Base-by-base conservation (phyloP, 2,113 vertebrate species). In the Pseudorhombus dupliciocellatus region DNA sequence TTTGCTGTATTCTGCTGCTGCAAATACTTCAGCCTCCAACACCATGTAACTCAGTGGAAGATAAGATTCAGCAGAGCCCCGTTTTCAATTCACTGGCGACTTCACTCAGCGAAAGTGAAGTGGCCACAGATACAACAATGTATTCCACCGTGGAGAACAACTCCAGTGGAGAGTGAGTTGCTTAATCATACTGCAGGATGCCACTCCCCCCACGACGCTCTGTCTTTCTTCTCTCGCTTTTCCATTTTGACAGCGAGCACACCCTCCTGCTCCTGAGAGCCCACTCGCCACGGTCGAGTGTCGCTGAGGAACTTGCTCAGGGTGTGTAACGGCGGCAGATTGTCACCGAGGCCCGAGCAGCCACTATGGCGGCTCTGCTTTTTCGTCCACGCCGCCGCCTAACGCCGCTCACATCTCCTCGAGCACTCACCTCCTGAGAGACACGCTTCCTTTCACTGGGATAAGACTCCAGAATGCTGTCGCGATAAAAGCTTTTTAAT, bases 401-500 rank as follows among this genome's bases (percentile, higher is more conserved):
- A 48, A 70, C 52, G 26, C 59, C 6, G 21, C 48, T 60, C 30
- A 30, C 63, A 59, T 46, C 66, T 64, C 54, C 69, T 68, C 25
- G 7, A 37, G 57, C 77, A 52, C 84, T 71, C 70, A 64, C 70
- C 79, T 85, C 48, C 18, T 59, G 8, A 68, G 59, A 73, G 62
- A 22, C 1, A 1, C 2, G 14, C 60, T 60, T 46, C 28, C 62
- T 31, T 70, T 77, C 61, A 67, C 55, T 0, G 7, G 50, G 15
- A 14, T 24, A 34, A 63, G 52, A 70, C 64, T 40, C 25, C 26
- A 69, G 62, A 73, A 68, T 18, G 26, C 59, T 22, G 37, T 48
- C 65, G 34, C 1, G 55, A 80, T 91, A 90, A 93, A 93, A 90
- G 90, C 87, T 86, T 93, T 94, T 90, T 86, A 84, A 78, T 91